phyloP scores from a whole-genome alignment of 2,888 invertebrate genomes.

The Heliconius ismenius region DNA sequence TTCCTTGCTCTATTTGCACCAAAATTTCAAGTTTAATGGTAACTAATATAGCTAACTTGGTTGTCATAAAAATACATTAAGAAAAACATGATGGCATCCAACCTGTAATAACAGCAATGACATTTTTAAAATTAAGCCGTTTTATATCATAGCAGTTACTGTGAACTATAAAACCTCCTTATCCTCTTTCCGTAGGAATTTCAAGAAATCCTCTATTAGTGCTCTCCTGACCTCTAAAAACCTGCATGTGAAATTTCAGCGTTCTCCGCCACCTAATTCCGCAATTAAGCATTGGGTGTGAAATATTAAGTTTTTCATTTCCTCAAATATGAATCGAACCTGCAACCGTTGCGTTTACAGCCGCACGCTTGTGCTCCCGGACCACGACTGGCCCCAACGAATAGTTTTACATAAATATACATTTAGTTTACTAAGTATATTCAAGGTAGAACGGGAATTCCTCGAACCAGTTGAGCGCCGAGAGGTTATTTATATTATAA shows the following conservation, averaged over 20 bases:
- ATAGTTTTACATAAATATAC: no score
- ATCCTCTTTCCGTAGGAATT: no score
- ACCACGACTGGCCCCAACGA: no score
- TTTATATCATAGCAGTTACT: background rate
- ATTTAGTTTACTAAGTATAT: background rate
- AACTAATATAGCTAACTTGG: background rate
- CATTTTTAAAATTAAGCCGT: background rate
- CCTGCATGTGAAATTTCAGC: no score
- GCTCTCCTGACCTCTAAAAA: no score
- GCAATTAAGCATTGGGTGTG: no score
- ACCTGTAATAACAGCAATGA: constrained; percentile 11
- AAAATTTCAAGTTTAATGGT: no score
- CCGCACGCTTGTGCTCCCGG: no score
- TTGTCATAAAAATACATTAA: background rate
- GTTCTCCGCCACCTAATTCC: no score
- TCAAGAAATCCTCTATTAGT: no score
- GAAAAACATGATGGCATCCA: background rate
- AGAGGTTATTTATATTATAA: constrained; percentile 7
- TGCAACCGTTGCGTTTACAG: background rate
- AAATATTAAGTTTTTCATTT: background rate
- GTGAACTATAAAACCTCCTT: no score
- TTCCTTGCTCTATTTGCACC: no score
- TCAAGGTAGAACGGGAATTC: constrained; percentile 4
- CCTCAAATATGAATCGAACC: background rate
- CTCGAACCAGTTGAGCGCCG: constrained; percentile 12